Evolutionary conservation across 2,888 invertebrate genomes (phyloP), one percentile per base, ranked within the genome.

Genomic region (Orthosia incerta): DNA sequence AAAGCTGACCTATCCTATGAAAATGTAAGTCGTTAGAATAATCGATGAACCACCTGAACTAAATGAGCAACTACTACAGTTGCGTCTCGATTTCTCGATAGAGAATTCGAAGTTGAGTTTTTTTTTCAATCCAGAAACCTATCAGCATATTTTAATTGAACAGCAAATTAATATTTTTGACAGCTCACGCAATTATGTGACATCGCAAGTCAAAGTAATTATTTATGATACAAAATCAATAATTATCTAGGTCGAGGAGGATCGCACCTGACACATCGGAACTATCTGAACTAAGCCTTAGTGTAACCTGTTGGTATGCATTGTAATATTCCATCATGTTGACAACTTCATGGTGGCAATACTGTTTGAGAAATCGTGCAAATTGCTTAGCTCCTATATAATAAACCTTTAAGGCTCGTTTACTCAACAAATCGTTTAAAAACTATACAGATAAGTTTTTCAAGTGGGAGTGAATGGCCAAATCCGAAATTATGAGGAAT

Each of bases 311-410:
- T 67, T 83, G 26, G 39, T 63, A 61, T 39, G 56, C 50, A 71
- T 79, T 83, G 64, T 73, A 79, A 83, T 73, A 83, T 80, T 82
- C 63, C 45, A 78, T 68, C 64, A 78, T 50, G 45, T 62, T 79
- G 83, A 16, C 83, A 73, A 62, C 50, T 55, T 62, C 51, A 50
- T 53, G 51, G 48, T 12, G 31, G 46, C 63, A 63, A 51, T 77
- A 55, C 53, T 39, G 45, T 64, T 76, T 82, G 46, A 53, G 79
- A 68, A 82, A 82, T 80, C 64, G 48, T 46, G 45, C 45, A 50
- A 67, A 46, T 57, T 62, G 48, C 46, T n/a, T 53, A 23, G 12
- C 23, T 55, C 23, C 50, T 39, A 46, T 64, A 3, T 46, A 20
- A 60, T 20, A 31, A n/a, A 18, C 15, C 13, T n/a, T 13, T 16